A percentile compares a stretch with the other conserved stretches of the same genome.
Conservation (phyloP, 2,113 vertebrate species). For the Ammodramus savannarum region DNA sequence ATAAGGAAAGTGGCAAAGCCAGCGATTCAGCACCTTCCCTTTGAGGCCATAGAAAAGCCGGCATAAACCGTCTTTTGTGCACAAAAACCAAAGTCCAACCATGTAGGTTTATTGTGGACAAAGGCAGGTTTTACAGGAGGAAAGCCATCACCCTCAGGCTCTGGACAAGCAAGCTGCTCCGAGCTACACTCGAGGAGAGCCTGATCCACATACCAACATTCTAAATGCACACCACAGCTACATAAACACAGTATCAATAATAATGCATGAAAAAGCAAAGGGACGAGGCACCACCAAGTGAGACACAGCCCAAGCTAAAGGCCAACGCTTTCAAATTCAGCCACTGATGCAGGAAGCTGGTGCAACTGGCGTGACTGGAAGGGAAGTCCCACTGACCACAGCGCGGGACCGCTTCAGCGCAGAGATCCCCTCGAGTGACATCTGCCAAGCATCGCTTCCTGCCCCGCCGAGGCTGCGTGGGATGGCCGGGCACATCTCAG, state of each 20-base stretch:
- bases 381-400: conserved; percentile 42
- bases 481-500: neutral
- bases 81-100: neutral
- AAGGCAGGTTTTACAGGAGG: neutral
- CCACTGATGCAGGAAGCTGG: neutral
- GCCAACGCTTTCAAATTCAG: neutral
- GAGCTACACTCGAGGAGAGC: neutral
- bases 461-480: neutral
- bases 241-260: neutral
- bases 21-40: neutral
- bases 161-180: neutral
- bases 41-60: rapidly evolving
- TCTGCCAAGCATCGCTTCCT: neutral
- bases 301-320: neutral
- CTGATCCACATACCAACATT: too few relatives aligned
- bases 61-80: rapidly evolving
- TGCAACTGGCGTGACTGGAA: neutral
- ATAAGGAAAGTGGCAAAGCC: neutral
- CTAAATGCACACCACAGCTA: neutral
- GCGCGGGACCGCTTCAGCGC: neutral
- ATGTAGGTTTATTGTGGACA: neutral
- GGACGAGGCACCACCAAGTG: neutral
- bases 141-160: neutral
- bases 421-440: conserved; percentile 21
- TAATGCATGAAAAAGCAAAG: neutral